These are phyloP conservation scores for Borostomias antarcticus DNA, from an alignment of 2,797 vertebrate genomes.

Conservation along the genomic window DNA sequence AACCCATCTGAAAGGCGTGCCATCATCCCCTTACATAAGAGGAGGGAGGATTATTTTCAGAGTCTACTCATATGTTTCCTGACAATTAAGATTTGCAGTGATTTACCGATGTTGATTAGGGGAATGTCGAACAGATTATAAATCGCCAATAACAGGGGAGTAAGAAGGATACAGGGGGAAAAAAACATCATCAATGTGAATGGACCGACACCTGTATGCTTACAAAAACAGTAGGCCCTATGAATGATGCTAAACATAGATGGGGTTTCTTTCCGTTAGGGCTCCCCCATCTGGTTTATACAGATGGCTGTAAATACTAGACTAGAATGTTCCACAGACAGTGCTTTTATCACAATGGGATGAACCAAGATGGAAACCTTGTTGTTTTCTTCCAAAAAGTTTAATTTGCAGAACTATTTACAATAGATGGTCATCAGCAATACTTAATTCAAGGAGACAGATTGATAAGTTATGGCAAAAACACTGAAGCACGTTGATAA, in stretches of 20 bases:
- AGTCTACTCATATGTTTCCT: not conserved
- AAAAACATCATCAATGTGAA: too few species aligned
- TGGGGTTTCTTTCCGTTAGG: not conserved
- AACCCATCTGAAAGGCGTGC: not conserved
- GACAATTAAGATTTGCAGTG: not conserved
- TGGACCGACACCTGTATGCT: too few species aligned
- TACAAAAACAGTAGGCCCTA: not conserved
- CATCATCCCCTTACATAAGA: not conserved
- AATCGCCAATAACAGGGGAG: not conserved
- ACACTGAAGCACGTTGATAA: conserved; percentile 73
- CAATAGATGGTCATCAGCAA: conserved; percentile 84
- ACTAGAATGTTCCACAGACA: not conserved
- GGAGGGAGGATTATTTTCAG: not conserved
- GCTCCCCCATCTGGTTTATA: not conserved
- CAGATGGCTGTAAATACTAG: not conserved
- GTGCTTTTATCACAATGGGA: not conserved
- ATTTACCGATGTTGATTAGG: not conserved
- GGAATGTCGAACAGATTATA: not conserved
- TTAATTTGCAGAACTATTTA: conserved; percentile 95
- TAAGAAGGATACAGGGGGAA: not conserved
- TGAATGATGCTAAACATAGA: not conserved
- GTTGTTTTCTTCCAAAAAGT: conserved; percentile 86
- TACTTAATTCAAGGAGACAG: conserved; percentile 80
- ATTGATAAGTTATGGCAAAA: conserved; percentile 66
- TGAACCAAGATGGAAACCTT: not conserved